Percentiles rank a stretch among this genome's conserved stretches.
These are phyloP conservation scores for Ecliptopera silaceata DNA, from an alignment of 2,888 invertebrate species.

Conservation along the genomic window DNA sequence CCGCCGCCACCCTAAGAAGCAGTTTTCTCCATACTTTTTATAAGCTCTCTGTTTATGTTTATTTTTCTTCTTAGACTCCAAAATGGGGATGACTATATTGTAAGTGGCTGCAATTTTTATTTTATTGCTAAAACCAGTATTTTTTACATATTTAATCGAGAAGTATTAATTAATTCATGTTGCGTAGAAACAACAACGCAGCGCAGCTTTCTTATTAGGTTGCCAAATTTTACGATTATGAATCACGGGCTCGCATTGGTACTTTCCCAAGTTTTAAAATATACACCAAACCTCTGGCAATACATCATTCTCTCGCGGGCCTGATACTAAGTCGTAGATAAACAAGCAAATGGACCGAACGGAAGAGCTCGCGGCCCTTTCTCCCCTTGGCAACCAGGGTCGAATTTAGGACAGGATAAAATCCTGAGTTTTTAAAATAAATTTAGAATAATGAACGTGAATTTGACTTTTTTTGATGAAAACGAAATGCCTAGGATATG, in stretches of 20 bases:
- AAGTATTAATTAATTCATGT: neutral
- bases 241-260: neutral
- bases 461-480: too few species aligned
- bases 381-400: constrained; percentile 30
- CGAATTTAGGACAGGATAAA: neutral
- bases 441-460: too few species aligned
- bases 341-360: constrained; percentile 79
- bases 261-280: constrained; percentile 4
- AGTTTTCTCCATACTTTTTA: constrained; percentile 55
- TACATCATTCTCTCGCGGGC: constrained; percentile 37
- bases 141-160: neutral
- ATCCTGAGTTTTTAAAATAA: too few species aligned
- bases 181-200: neutral
- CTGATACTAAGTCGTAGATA: constrained; percentile 69
- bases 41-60: constrained; percentile 34
- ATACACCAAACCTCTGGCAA: constrained; percentile 10
- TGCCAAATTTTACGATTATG: neutral
- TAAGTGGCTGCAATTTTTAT: neutral
- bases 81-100: neutral
- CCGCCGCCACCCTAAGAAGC: constrained; percentile 45
- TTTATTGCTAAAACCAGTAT: neutral
- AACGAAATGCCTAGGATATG: too few species aligned
- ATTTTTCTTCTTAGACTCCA: constrained; percentile 6
- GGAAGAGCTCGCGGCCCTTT: constrained; percentile 69
- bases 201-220: neutral